Conservation (phyloP, 2,888 invertebrate species). For the Acheta domesticus region DNA sequence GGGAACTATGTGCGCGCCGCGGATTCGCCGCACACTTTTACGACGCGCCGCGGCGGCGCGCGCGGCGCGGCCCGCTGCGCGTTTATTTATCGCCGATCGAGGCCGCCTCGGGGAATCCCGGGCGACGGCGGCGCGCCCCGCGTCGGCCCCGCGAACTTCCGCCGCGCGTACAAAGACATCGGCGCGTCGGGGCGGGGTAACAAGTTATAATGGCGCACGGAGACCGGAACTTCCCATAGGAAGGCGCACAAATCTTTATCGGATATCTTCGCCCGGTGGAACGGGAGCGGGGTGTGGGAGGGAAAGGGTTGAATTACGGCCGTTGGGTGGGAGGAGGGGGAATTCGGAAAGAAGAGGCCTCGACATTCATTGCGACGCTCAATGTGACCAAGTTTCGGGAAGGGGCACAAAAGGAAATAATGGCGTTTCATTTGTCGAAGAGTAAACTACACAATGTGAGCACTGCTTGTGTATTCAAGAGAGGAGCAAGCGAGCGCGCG, state of each 20-base stretch:
- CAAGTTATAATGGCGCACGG: not conserved
- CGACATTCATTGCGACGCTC: slow-evolving; percentile 9
- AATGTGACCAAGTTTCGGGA: slow-evolving; percentile 5
- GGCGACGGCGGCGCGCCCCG: not conserved
- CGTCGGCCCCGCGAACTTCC: not conserved
- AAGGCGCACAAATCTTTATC: not conserved
- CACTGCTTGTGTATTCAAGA: not conserved
- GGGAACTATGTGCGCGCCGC: not conserved
- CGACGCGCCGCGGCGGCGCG: not conserved
- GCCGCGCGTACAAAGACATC: not conserved
- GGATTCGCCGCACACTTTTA: not conserved
- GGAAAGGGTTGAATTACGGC: not conserved
- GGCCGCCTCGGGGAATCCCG: not conserved
- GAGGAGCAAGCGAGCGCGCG: not conserved
- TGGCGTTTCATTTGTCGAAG: slow-evolving; percentile 2
- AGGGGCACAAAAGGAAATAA: not conserved
- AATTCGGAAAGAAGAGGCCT: not conserved
- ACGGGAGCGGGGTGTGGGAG: not conserved
- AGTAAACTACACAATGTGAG: not conserved
- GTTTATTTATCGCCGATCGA: not conserved
- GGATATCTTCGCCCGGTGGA: not conserved
- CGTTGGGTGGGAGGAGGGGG: not conserved
- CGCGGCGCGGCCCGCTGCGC: not conserved
- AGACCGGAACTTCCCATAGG: not conserved
- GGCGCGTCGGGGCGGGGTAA: not conserved